These are phyloP conservation scores for Tridacna crocea DNA, from an alignment of 2,888 invertebrate species.

Conservation along the genomic window DNA sequence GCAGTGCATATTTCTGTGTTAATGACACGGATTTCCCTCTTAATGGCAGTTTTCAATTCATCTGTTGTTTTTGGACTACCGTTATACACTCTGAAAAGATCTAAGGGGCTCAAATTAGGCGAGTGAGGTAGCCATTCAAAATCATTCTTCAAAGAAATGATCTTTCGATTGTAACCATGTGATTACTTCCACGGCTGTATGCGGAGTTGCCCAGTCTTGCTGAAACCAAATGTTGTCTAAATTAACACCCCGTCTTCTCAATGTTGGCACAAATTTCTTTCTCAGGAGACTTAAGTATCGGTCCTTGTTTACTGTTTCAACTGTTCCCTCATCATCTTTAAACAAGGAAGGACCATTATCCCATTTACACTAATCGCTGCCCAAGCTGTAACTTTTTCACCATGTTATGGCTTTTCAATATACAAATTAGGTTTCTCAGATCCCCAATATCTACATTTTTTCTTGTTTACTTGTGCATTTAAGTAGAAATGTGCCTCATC, in stretches of 20 bases:
- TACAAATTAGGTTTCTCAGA: too few species aligned
- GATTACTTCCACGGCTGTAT: constrained; percentile 12
- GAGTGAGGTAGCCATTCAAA: constrained; percentile 35
- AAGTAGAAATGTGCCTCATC: too few species aligned
- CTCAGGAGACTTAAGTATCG: constrained; percentile 28
- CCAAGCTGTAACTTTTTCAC: constrained; percentile 32
- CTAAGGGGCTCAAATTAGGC: constrained; percentile 34
- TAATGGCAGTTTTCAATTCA: too few species aligned
- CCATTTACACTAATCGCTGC: constrained; percentile 18
- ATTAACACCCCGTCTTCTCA: constrained; percentile 1
- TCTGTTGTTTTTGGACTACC: too few species aligned
- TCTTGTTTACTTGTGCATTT: constrained; percentile 30
- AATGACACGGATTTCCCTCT: too few species aligned
- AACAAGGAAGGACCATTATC: constrained; percentile 40
- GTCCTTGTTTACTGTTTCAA: constrained; percentile 26
- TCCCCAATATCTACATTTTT: constrained; percentile 30
- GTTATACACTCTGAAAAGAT: too few species aligned
- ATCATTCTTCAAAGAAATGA: constrained; percentile 16
- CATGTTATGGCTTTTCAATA: constrained; percentile 28
- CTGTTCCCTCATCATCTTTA: constrained; percentile 23
- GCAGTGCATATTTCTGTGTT: too few species aligned
- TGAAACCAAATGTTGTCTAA: background rate
- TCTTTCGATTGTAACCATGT: constrained; percentile 15
- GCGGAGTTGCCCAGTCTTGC: constrained; percentile 42
- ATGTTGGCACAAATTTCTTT: constrained; percentile 19